Conservation (phyloP, 2,113 vertebrate species). For the Chrysemys picta region DNA sequence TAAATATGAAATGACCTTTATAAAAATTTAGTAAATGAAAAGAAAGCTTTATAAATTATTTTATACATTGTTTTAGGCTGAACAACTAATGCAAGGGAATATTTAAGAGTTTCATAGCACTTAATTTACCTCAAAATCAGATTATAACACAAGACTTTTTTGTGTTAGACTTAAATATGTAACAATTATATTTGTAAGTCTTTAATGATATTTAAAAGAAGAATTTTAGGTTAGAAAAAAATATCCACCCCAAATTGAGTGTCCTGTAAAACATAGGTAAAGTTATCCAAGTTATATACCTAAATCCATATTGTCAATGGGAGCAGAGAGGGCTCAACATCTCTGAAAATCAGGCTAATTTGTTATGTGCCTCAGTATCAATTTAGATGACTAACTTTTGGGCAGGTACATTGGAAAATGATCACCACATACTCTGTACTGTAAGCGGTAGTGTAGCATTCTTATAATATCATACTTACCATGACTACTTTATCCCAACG, state of each 20-base stretch:
- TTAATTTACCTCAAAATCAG: not conserved
- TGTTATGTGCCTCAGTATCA: not conserved
- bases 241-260: not conserved
- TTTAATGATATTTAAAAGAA: not conserved
- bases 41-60: not conserved
- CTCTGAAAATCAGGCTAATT: not conserved
- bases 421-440: fast-evolving
- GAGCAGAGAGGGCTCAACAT: not conserved
- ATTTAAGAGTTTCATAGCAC: not conserved
- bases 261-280: not conserved
- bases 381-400: not conserved
- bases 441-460: not conserved
- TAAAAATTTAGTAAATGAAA: not conserved
- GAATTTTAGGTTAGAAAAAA: not conserved
- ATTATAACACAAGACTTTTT: not conserved
- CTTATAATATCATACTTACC: not conserved
- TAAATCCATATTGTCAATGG: not conserved
- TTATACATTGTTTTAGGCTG: not conserved
- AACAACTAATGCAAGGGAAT: not conserved
- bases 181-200: not conserved
- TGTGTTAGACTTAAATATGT: not conserved
- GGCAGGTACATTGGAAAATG: fast-evolving
- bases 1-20: not conserved
- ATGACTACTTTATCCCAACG: not conserved
- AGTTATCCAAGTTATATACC: not conserved